Evolutionary conservation across 1,140 invertebrate genomes (phyloP).

Genomic region (Thaumatotibia leucotreta): DNA sequence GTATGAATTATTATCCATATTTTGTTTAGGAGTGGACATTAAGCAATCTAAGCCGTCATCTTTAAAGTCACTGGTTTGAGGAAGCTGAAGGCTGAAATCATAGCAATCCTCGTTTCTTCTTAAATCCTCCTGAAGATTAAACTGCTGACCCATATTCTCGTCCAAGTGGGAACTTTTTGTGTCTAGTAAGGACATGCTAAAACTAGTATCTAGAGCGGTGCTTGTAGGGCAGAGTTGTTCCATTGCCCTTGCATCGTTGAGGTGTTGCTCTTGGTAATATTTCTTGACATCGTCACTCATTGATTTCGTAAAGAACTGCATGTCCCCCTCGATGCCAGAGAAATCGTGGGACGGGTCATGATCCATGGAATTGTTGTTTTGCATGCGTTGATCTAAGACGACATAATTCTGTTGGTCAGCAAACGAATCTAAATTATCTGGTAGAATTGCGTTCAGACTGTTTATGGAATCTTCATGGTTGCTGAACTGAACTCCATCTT

Average conservation of each 20-base stretch:
- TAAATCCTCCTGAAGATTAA: conserved; percentile 47
- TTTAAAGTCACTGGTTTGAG: conserved; percentile 51
- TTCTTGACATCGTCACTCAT: conserved; percentile 70
- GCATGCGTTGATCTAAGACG: conserved; percentile 46
- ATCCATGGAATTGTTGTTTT: conserved; percentile 45
- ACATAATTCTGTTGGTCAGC: conserved; percentile 59
- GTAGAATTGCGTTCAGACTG: conserved; percentile 58
- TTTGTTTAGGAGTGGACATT: conserved; percentile 54
- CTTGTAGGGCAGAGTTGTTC: conserved; percentile 59
- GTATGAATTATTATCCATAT: conserved; percentile 34
- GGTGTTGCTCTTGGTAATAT: conserved; percentile 62
- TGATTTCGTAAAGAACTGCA: conserved; percentile 68
- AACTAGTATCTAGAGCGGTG: conserved; percentile 54
- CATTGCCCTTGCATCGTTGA: conserved; percentile 48
- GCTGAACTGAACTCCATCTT: conserved; percentile 35
- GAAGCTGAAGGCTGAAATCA: conserved; percentile 54
- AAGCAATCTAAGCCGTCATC: conserved; percentile 59
- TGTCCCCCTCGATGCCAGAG: conserved; percentile 63
- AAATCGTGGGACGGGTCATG: conserved; percentile 54
- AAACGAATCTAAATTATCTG: conserved; percentile 63
- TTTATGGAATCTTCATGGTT: conserved; percentile 54
- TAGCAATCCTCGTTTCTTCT: conserved; percentile 55
- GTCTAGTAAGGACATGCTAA: conserved; percentile 61
- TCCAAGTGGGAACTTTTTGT: conserved; percentile 50
- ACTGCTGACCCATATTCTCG: conserved; percentile 47